Conservation (phyloP, 2,888 invertebrate genomes). For the Parnassius smintheus region DNA sequence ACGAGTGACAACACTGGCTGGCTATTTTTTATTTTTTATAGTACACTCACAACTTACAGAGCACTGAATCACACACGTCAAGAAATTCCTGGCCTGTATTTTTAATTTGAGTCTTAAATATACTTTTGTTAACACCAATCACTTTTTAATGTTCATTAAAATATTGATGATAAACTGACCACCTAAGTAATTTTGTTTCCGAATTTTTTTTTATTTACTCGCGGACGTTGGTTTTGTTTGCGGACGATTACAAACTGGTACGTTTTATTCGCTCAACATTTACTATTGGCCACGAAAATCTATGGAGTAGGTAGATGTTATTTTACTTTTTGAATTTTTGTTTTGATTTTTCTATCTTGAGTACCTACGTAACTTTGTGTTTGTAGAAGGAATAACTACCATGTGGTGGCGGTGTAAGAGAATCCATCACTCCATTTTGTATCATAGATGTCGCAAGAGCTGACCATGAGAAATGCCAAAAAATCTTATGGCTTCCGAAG, state of each 20-base stretch:
- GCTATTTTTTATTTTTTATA: neutral
- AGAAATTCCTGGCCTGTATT: neutral
- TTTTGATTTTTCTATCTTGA: too few relatives aligned
- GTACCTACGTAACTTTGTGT: too few relatives aligned
- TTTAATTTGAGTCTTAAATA: neutral
- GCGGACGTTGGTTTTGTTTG: slow-evolving; percentile 53
- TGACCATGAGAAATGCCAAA: too few relatives aligned
- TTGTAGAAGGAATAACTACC: too few relatives aligned
- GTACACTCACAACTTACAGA: slow-evolving; percentile 1
- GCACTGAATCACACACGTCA: neutral
- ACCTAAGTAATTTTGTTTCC: neutral
- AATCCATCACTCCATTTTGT: too few relatives aligned
- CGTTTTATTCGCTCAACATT: slow-evolving; percentile 48
- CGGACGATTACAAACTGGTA: slow-evolving; percentile 58
- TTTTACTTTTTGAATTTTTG: neutral
- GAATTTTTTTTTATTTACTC: slow-evolving; percentile 25
- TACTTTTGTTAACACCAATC: neutral
- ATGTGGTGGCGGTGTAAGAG: too few relatives aligned
- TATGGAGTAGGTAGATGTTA: slow-evolving; percentile 29
- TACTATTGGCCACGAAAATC: slow-evolving; percentile 28
- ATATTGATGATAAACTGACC: slow-evolving; percentile 3
- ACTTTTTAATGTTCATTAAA: neutral
- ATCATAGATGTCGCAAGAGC: too few relatives aligned
- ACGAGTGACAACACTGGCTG: slow-evolving; percentile 19
- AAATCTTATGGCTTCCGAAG: too few relatives aligned